Percentiles rank a stretch among this genome's conserved stretches.
phyloP scores from a whole-genome alignment of 2,113 vertebrate species.

The Glaucidium brasilianum region DNA sequence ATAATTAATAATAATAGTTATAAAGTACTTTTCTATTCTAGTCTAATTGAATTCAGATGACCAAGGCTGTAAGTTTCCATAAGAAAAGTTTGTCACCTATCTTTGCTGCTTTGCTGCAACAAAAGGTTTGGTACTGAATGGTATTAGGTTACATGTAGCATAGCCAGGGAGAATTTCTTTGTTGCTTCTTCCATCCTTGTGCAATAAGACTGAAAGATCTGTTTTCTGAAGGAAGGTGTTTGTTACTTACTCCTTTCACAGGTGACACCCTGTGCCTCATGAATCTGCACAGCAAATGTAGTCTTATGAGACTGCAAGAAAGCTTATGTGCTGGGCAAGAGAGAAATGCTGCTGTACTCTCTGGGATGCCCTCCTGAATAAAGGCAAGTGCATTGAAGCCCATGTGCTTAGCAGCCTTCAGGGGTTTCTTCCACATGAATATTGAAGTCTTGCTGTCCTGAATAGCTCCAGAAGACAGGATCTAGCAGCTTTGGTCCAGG shows the following conservation, averaged over 20 bases:
- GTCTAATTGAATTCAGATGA: neutral
- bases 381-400: neutral
- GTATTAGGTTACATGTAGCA: neutral
- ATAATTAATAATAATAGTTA: neutral
- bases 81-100: neutral
- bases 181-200: neutral
- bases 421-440: neutral
- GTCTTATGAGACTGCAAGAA: neutral
- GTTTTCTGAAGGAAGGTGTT: neutral
- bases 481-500: neutral
- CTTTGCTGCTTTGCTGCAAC: neutral
- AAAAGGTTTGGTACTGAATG: neutral
- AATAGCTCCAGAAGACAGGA: neutral
- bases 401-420: neutral
- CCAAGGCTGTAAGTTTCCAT: neutral
- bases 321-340: neutral
- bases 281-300: neutral
- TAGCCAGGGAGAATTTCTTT: neutral
- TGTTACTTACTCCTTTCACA: neutral
- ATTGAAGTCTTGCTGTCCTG: neutral
- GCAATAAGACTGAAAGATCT: neutral
- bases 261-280: neutral
- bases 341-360: neutral
- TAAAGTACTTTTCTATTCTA: neutral
- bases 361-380: neutral